Evolutionary conservation across 2,797 vertebrate species (phyloP).

Genomic region (Somateria mollissima): DNA sequence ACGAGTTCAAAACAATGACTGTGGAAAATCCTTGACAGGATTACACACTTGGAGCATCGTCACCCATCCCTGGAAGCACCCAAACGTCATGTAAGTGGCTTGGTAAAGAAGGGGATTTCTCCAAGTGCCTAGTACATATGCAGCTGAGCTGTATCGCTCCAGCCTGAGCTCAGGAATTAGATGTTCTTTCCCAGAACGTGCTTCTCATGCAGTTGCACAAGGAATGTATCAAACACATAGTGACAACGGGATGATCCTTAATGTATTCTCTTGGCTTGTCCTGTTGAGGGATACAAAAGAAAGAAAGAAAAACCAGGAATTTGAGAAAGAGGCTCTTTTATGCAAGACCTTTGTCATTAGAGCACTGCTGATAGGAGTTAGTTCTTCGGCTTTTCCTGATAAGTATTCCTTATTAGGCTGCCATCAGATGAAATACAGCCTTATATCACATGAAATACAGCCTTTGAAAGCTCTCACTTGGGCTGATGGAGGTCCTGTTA

Average conservation of each 20-base stretch:
- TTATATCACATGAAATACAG: background rate
- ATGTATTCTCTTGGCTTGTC: background rate
- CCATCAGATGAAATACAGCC: background rate
- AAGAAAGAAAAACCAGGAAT: background rate
- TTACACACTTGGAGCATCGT: background rate
- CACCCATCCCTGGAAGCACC: background rate
- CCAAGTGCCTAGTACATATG: rapidly evolving
- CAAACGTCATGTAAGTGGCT: rapidly evolving
- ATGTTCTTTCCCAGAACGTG: background rate
- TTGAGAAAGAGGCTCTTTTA: background rate
- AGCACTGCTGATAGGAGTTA: background rate
- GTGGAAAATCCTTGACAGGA: background rate
- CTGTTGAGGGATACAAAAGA: background rate
- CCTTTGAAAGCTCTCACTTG: background rate
- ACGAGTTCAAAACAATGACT: background rate
- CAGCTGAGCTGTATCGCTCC: background rate
- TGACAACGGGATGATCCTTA: background rate
- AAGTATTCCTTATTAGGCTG: background rate
- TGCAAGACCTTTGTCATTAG: background rate
- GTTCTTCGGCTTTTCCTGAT: background rate
- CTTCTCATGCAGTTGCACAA: background rate
- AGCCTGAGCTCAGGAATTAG: background rate
- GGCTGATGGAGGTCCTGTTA: background rate
- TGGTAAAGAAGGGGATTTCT: background rate
- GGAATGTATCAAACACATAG: background rate